phyloP scores from a whole-genome alignment of 53 echinoderm and acorn worm species.

The Astropecten irregularis region DNA sequence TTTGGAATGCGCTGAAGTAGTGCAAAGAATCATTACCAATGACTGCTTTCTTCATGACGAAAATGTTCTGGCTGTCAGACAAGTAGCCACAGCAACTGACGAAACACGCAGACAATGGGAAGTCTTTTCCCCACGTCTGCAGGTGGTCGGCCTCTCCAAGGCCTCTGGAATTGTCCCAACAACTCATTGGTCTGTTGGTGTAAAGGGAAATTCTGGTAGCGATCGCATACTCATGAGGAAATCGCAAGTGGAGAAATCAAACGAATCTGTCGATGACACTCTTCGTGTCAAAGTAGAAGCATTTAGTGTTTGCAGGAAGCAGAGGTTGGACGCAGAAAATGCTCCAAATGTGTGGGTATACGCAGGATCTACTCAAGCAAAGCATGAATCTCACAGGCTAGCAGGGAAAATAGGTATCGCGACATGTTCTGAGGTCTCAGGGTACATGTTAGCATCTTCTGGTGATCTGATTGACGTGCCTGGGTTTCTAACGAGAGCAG shows the following conservation, averaged over 20 bases:
- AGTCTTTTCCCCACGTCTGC: not conserved
- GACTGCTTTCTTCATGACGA: not conserved
- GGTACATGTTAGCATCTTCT: not conserved
- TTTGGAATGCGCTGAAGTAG: not conserved
- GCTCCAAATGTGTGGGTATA: not conserved
- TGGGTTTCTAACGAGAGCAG: not conserved
- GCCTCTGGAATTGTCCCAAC: not conserved
- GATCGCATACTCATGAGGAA: no score
- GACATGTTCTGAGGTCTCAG: conserved; percentile 3
- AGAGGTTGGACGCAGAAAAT: not conserved
- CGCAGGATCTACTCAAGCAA: no score
- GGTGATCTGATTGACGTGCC: not conserved
- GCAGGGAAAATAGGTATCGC: no score
- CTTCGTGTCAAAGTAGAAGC: not conserved
- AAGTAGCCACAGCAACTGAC: not conserved
- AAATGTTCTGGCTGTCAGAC: not conserved
- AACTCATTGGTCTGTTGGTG: not conserved
- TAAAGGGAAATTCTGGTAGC: not conserved
- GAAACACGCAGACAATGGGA: not conserved
- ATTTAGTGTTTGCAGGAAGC: not conserved
- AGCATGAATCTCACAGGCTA: no score
- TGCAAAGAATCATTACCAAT: not conserved
- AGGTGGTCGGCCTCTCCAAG: not conserved
- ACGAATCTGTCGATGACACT: not conserved
- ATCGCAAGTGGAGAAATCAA: no score